Evolutionary conservation across 1,140 invertebrate genomes (phyloP).

Genomic region (Diploscapter pachys): DNA sequence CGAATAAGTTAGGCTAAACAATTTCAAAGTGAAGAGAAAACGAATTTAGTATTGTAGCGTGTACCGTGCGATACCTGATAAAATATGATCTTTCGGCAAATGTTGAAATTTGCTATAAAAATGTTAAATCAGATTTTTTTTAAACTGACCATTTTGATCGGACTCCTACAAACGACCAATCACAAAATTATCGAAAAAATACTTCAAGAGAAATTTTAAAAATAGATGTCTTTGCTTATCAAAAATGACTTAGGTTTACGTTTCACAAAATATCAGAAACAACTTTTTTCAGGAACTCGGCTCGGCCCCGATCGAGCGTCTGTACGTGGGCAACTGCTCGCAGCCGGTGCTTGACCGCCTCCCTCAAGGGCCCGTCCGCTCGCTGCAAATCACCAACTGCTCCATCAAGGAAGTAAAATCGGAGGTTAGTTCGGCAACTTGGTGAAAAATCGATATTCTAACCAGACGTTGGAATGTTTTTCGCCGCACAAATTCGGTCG

Average conservation of each 20-base stretch:
- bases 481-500: too few species aligned
- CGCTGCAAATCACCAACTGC: slow-evolving; percentile 11
- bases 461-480: too few species aligned
- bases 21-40: too few species aligned
- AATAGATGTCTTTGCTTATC: not conserved
- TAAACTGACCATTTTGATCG: not conserved
- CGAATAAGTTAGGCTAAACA: too few species aligned
- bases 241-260: not conserved
- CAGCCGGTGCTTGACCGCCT: slow-evolving; percentile 2
- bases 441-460: too few species aligned
- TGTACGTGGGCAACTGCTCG: not conserved
- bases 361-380: slow-evolving; percentile 6
- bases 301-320: slow-evolving; percentile 1
- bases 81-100: too few species aligned
- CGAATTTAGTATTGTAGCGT: too few species aligned
- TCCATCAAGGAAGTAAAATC: not conserved
- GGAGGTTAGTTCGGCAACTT: too few species aligned
- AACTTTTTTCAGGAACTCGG: slow-evolving; percentile 16
- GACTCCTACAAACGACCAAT: too few species aligned
- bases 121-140: not conserved
- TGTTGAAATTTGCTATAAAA: not conserved
- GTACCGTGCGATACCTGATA: too few species aligned
- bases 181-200: too few species aligned
- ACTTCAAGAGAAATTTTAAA: not conserved
- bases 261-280: not conserved